These are phyloP conservation scores for Smutsia gigantea DNA, from an alignment of 2,797 vertebrate species.

Conservation along the genomic window DNA sequence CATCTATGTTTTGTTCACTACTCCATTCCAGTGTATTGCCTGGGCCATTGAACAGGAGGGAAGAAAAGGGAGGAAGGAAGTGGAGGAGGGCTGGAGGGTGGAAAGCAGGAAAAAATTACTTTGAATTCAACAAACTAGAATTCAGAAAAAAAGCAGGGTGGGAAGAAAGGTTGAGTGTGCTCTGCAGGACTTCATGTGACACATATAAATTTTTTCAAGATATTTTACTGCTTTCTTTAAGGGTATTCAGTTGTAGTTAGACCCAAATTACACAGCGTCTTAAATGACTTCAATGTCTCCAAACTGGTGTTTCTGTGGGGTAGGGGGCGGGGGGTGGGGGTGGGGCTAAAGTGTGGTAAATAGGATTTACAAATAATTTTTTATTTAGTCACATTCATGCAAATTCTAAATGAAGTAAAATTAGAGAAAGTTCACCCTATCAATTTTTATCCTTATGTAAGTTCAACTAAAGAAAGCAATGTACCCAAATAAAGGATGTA, in stretches of 20 bases:
- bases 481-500: neutral
- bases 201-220: neutral
- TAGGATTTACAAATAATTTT: slow-evolving; percentile 68
- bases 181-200: neutral
- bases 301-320: neutral
- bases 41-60: neutral
- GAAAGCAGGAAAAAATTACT: rapidly evolving
- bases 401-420: neutral
- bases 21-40: neutral
- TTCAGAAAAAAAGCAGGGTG: neutral
- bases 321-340: no score
- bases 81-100: rapidly evolving
- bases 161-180: no score
- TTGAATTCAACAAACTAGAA: neutral
- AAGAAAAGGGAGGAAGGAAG: neutral
- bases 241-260: slow-evolving; percentile 16
- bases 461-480: neutral
- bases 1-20: neutral
- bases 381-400: slow-evolving; percentile 32
- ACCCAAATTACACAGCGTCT: slow-evolving; percentile 27
- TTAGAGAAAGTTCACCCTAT: slow-evolving; percentile 12
- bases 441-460: neutral
- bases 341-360: slow-evolving; percentile 10
- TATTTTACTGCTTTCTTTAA: slow-evolving; percentile 46
- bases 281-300: slow-evolving; percentile 11